Percentiles rank a stretch among this genome's conserved stretches.
Evolutionary conservation across 2,113 vertebrate species (phyloP).

Genomic region (Triplophysa tibetana): DNA sequence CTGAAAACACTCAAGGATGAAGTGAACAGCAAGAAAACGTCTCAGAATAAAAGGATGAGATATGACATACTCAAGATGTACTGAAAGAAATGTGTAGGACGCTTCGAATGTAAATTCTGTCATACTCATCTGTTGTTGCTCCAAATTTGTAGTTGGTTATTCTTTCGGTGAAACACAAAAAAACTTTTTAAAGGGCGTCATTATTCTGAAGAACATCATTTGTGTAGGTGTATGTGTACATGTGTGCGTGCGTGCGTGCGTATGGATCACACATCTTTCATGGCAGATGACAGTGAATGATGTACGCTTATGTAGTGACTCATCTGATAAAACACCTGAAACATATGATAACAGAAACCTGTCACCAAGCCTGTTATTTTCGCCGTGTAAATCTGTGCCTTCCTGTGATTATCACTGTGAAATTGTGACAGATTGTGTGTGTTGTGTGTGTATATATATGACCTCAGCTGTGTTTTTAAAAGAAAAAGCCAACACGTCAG

Average conservation of each 20-base stretch:
- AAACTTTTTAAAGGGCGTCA: neutral
- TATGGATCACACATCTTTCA: neutral
- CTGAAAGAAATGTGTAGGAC: too few species aligned
- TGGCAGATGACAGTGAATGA: constrained; percentile 34
- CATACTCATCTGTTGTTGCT: too few species aligned
- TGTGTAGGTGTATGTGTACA: too few species aligned
- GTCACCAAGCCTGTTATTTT: constrained; percentile 40
- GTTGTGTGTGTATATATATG: neutral
- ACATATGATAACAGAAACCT: constrained; percentile 24
- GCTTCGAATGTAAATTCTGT: too few species aligned
- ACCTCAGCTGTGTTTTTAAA: neutral
- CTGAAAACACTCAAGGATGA: constrained; percentile 11
- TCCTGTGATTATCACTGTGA: constrained; percentile 46
- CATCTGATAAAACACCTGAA: constrained; percentile 47
- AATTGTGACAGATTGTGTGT: neutral
- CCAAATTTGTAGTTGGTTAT: neutral
- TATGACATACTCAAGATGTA: too few species aligned
- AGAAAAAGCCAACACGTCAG: constrained; percentile 1
- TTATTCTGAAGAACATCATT: too few species aligned
- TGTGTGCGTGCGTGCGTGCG: neutral
- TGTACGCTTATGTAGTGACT: constrained; percentile 29
- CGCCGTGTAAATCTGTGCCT: constrained; percentile 11
- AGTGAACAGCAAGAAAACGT: neutral
- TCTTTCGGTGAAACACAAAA: neutral
- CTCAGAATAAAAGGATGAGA: neutral